Conservation (phyloP, 92 coral and sea anemone genomes). For the Heliopora coerulea region DNA sequence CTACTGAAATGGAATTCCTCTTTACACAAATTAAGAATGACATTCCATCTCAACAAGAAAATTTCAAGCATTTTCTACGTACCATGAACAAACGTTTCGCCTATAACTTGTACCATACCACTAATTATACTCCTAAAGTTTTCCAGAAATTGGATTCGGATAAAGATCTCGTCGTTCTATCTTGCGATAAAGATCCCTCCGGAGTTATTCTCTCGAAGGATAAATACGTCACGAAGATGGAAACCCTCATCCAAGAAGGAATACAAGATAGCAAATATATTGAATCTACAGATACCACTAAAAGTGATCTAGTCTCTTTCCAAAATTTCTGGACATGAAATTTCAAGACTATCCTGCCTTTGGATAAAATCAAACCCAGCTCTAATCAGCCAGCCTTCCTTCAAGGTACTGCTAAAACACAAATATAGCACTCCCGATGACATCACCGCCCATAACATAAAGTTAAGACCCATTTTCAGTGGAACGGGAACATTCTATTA, state of each 20-base stretch:
- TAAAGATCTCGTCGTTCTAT: slow-evolving; percentile 15
- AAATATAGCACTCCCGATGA: slow-evolving; percentile 29
- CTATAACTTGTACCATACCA: slow-evolving; percentile 32
- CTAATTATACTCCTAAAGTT: slow-evolving; percentile 20
- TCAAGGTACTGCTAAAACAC: slow-evolving; percentile 27
- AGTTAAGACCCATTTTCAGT: slow-evolving; percentile 42
- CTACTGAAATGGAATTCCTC: slow-evolving; percentile 44
- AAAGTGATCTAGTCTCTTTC: slow-evolving; percentile 28
- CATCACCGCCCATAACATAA: slow-evolving; percentile 17
- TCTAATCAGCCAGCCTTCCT: slow-evolving; percentile 43
- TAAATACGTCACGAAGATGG: slow-evolving; percentile 15
- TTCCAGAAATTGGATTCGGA: slow-evolving; percentile 2
- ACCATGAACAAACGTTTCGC: slow-evolving; percentile 36
- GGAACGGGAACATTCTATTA: slow-evolving; percentile 29
- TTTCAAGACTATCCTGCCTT: slow-evolving; percentile 36
- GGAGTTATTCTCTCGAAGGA: slow-evolving; percentile 18
- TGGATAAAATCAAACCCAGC: slow-evolving; percentile 21
- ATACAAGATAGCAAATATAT: slow-evolving; percentile 40
- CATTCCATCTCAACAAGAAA: slow-evolving; percentile 28
- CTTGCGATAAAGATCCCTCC: slow-evolving; percentile 32
- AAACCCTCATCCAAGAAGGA: slow-evolving; percentile 39
- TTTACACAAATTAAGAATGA: slow-evolving; percentile 31
- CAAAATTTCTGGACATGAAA: slow-evolving; percentile 35
- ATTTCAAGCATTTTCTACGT: slow-evolving; percentile 42
- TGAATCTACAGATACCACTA: slow-evolving; percentile 38